Evolutionary conservation across 2,888 invertebrate species (phyloP).

Genomic region (Cataglyphis rosenhaueri): DNA sequence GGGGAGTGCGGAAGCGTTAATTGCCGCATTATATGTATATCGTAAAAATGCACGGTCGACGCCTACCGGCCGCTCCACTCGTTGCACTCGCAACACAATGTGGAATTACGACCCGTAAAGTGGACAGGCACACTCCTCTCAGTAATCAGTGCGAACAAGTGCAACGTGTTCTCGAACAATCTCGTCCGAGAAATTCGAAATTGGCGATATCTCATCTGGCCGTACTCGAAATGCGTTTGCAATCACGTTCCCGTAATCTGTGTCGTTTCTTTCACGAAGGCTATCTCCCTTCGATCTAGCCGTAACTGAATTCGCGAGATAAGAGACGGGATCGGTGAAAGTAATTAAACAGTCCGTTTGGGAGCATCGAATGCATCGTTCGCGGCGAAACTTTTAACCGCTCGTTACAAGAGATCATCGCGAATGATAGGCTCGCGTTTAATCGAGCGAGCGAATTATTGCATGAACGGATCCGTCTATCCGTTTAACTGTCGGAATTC

Average conservation of each 20-base stretch:
- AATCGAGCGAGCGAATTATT: conserved; percentile 47
- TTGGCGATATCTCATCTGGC: neutral
- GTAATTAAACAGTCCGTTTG: conserved; percentile 38
- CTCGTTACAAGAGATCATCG: conserved; percentile 16
- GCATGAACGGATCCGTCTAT: conserved; percentile 4
- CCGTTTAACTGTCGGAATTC: conserved; percentile 24
- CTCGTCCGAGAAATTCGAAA: neutral
- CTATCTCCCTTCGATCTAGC: neutral
- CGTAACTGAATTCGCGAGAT: conserved; percentile 11
- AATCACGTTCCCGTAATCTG: conserved; percentile 27
- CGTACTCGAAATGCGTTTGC: neutral
- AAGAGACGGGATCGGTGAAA: conserved; percentile 36
- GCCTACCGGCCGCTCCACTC: neutral
- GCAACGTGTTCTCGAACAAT: neutral
- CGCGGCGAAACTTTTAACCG: conserved; percentile 33
- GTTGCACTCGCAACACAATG: neutral
- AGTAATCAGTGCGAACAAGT: neutral
- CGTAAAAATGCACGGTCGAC: conserved; percentile 30
- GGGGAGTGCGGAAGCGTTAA: conserved; percentile 49
- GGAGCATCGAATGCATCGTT: conserved; percentile 24
- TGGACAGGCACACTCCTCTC: conserved; percentile 8
- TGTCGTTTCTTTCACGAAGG: neutral
- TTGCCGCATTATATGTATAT: conserved; percentile 48
- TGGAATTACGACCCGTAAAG: neutral
- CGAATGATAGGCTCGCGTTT: conserved; percentile 44